phyloP scores from a whole-genome alignment of 2,113 vertebrate genomes.

The Ailurus styani region DNA sequence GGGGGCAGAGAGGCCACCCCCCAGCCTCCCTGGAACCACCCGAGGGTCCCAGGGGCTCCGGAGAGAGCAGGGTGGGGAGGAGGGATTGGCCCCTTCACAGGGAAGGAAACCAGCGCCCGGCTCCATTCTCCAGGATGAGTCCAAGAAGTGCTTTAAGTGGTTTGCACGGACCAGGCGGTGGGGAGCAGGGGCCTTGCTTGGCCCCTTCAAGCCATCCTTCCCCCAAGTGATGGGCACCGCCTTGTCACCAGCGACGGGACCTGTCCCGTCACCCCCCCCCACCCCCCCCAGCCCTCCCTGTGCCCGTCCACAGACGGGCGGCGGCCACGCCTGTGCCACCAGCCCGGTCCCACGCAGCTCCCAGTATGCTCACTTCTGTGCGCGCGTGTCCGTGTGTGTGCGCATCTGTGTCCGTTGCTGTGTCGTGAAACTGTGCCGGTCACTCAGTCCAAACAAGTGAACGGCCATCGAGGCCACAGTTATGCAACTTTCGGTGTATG shows the following conservation, averaged over 20 bases:
- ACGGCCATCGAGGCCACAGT: not conserved
- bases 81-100: not conserved
- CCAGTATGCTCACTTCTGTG: not conserved
- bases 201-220: not conserved
- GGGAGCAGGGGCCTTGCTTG: not conserved
- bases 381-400: not conserved
- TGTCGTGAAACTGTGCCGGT: slow-evolving; percentile 63
- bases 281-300: not conserved
- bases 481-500: slow-evolving; percentile 33
- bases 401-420: not conserved
- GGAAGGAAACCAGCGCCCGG: not conserved
- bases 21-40: too few species aligned
- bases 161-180: not conserved
- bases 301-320: not conserved
- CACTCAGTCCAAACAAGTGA: slow-evolving; percentile 1
- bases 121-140: fast-evolving
- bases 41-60: not conserved
- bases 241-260: not conserved
- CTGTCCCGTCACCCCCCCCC: not conserved
- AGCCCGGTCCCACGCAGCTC: not conserved
- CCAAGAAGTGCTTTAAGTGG: slow-evolving; percentile 45
- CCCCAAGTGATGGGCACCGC: not conserved
- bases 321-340: not conserved
- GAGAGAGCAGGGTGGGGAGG: not conserved
- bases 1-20: not conserved